Conservation (phyloP, 2,113 vertebrate species). For the Rattus rattus region DNA sequence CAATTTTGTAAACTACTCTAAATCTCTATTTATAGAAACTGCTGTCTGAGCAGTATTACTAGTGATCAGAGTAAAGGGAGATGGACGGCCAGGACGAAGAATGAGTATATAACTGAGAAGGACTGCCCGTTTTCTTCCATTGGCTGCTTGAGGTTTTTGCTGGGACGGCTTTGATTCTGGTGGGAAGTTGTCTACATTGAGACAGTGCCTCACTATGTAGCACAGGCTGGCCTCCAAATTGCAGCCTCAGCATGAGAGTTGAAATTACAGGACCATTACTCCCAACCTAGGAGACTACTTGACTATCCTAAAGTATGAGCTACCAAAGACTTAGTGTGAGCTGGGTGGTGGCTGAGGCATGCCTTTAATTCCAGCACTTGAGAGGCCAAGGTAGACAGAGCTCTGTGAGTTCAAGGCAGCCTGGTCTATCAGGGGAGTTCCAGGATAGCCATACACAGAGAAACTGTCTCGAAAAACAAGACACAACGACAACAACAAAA, state of each 20-base stretch:
- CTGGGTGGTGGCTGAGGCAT: background rate
- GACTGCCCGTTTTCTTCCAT: background rate
- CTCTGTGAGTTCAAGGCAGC: background rate
- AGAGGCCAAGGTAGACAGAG: background rate
- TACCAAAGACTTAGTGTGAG: background rate
- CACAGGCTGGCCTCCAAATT: background rate
- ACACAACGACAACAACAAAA: too few species aligned
- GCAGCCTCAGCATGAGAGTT: background rate
- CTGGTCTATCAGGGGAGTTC: too few species aligned
- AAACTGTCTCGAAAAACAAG: too few species aligned
- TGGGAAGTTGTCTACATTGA: background rate
- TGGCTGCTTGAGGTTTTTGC: background rate
- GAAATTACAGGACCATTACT: background rate
- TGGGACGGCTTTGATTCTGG: background rate
- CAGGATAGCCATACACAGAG: too few species aligned
- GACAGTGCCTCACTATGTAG: background rate
- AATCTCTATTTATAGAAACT: constrained; percentile 71
- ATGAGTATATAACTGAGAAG: background rate
- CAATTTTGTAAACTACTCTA: constrained; percentile 73
- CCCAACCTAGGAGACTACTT: background rate
- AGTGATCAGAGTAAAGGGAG: constrained; percentile 53
- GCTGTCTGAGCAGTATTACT: constrained; percentile 65
- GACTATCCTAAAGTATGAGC: background rate
- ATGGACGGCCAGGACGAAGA: background rate
- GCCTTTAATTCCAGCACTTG: background rate